These are phyloP conservation scores for Macropodus opercularis DNA, from an alignment of 2,797 vertebrate genomes.

Conservation along the genomic window DNA sequence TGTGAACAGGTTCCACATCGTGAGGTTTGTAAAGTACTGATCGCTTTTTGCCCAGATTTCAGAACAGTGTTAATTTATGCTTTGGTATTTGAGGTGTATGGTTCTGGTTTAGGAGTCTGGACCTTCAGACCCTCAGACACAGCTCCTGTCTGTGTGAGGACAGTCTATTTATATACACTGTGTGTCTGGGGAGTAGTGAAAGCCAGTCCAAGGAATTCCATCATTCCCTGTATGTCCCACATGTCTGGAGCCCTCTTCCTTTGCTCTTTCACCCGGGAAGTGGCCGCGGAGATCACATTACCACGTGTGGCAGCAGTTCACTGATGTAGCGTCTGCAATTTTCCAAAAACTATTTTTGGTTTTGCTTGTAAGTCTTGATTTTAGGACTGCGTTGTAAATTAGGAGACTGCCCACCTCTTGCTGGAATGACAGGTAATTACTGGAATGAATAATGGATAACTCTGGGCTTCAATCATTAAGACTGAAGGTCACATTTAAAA, in stretches of 20 bases:
- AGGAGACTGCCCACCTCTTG: conserved; percentile 24
- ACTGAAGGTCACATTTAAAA: not conserved
- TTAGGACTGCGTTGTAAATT: conserved; percentile 21
- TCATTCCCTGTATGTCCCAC: conserved; percentile 58
- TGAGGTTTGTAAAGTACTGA: no score
- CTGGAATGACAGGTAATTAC: conserved; percentile 6
- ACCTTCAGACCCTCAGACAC: conserved; percentile 60
- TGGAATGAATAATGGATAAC: not conserved
- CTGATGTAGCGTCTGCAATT: conserved; percentile 46
- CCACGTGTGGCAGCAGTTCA: conserved; percentile 49
- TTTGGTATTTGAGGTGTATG: conserved; percentile 61
- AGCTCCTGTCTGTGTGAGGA: conserved; percentile 59
- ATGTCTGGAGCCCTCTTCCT: conserved; percentile 52
- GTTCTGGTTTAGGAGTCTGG: conserved; percentile 69
- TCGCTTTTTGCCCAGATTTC: conserved; percentile 26
- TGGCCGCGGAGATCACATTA: conserved; percentile 64
- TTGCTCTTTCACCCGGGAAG: conserved; percentile 58
- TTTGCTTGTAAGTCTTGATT: conserved; percentile 36
- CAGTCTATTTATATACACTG: conserved; percentile 71
- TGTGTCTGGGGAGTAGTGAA: conserved; percentile 58
- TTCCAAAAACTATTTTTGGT: conserved; percentile 47
- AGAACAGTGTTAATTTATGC: conserved; percentile 62
- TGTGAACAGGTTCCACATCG: no score
- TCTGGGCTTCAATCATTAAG: not conserved
- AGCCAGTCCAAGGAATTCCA: conserved; percentile 66